These are phyloP conservation scores for Dryobates pubescens DNA, from an alignment of 2,797 vertebrate genomes.

Conservation along the genomic window DNA sequence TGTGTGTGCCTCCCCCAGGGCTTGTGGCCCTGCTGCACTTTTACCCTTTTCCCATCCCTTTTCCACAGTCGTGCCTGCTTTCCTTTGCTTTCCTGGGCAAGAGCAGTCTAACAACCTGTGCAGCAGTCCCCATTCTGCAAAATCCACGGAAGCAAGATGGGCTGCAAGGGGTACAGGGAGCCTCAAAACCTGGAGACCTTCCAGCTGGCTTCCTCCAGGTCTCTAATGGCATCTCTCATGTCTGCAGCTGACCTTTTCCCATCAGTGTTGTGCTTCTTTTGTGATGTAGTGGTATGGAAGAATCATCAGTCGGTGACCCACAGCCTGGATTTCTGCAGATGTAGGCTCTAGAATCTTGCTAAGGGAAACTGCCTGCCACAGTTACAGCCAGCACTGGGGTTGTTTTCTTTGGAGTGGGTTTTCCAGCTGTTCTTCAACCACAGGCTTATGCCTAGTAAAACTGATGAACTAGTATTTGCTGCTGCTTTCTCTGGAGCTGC, in stretches of 20 bases:
- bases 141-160: neutral
- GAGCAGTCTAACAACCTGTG: no score
- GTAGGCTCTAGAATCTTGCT: neutral
- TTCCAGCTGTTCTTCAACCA: neutral
- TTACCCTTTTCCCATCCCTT: neutral
- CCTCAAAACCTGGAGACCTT: neutral
- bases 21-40: neutral
- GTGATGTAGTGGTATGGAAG: neutral
- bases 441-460: conserved; percentile 27
- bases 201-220: neutral
- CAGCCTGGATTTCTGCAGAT: neutral
- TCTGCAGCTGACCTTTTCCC: neutral
- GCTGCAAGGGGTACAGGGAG: neutral
- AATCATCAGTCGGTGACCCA: neutral
- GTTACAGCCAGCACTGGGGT: neutral
- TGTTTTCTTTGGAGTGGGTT: conserved; percentile 57
- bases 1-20: rapidly evolving
- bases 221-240: neutral
- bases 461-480: conserved; percentile 41
- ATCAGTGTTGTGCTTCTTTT: neutral
- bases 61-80: neutral
- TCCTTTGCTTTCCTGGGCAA: neutral
- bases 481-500: neutral
- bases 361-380: conserved; percentile 12
- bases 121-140: neutral